Evolutionary conservation across 2,888 invertebrate species (phyloP).

Genomic region (Polydesmus complanatus): DNA sequence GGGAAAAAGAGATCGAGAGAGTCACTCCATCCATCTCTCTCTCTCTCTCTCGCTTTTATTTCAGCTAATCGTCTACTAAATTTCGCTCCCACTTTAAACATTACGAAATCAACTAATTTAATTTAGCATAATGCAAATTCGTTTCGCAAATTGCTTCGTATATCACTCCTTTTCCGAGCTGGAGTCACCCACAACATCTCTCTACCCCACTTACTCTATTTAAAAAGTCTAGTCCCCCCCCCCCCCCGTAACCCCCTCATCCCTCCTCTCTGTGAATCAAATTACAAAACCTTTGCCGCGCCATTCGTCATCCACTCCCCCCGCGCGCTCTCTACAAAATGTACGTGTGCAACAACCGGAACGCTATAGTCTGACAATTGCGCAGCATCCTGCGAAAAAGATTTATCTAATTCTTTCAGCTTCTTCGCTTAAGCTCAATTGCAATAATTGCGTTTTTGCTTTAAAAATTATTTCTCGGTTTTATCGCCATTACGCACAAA

Average conservation of each 20-base stretch:
- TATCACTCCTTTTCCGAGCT: too few relatives aligned
- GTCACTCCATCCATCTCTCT: background rate
- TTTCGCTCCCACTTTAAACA: background rate
- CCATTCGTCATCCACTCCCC: background rate
- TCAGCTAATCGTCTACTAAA: background rate
- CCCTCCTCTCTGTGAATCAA: background rate
- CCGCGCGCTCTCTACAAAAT: background rate
- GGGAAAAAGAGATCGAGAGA: too few relatives aligned
- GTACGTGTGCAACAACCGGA: background rate
- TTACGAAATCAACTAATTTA: background rate
- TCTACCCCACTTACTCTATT: too few relatives aligned
- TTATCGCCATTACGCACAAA: background rate
- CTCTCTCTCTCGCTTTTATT: background rate
- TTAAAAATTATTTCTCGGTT: background rate
- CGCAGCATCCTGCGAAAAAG: background rate
- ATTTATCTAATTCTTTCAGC: background rate
- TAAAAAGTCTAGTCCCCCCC: too few relatives aligned
- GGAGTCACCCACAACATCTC: too few relatives aligned
- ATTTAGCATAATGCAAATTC: background rate
- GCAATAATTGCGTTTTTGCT: background rate
- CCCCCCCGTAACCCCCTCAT: background rate
- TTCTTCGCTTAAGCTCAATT: background rate
- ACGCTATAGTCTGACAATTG: background rate
- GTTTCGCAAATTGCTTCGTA: background rate
- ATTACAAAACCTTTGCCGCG: background rate